These are phyloP conservation scores for Helogale parvula DNA, from an alignment of 2,113 vertebrate species.

Conservation along the genomic window DNA sequence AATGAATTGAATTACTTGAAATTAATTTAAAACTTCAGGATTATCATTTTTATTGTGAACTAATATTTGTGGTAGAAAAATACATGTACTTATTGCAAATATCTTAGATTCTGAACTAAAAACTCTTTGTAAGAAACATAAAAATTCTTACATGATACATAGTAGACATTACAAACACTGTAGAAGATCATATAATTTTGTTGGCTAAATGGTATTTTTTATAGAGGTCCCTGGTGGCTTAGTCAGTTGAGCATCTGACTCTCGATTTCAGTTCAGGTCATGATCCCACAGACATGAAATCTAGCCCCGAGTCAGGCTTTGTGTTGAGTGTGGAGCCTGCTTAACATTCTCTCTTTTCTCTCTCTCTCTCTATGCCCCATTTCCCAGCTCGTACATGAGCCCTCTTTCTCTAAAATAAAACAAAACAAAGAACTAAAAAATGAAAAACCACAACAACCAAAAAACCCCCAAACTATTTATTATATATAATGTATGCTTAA, in stretches of 20 bases:
- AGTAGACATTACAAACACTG: neutral
- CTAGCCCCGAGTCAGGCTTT: too few relatives aligned
- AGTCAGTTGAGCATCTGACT: too few relatives aligned
- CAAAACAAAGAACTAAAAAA: too few relatives aligned
- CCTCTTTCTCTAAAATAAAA: too few relatives aligned
- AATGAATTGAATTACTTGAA: neutral
- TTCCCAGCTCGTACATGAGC: too few relatives aligned
- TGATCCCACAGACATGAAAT: too few relatives aligned
- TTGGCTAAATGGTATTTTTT: neutral
- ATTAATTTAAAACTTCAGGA: slow-evolving; percentile 6
- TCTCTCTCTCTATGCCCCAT: too few relatives aligned
- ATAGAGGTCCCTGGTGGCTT: too few relatives aligned
- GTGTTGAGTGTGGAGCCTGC: too few relatives aligned
- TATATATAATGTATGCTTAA: neutral
- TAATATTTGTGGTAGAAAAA: neutral
- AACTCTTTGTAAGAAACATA: neutral
- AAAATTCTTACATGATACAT: neutral
- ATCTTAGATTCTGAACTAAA: neutral
- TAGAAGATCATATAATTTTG: neutral
- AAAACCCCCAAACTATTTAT: neutral
- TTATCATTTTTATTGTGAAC: neutral
- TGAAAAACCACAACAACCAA: too few relatives aligned
- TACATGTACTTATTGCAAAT: neutral
- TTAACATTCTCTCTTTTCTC: too few relatives aligned
- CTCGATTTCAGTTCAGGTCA: too few relatives aligned